Percentiles rank a stretch among this genome's conserved stretches.
Conservation (phyloP, 2,113 vertebrate species). For the Notechis scutatus region DNA sequence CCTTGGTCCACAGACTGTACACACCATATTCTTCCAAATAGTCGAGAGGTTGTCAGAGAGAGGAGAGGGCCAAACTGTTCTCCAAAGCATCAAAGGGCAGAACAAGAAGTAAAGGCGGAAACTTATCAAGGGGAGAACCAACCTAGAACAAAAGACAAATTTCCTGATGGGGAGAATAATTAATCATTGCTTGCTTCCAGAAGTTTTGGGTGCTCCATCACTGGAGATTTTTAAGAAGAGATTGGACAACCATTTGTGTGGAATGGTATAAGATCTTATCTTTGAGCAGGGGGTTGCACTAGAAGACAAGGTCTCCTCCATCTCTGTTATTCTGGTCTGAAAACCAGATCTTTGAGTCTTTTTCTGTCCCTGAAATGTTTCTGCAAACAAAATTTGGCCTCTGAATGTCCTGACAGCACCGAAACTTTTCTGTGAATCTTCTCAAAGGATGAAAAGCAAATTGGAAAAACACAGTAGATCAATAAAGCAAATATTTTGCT, state of each 20-base stretch:
- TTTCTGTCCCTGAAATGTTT: background rate
- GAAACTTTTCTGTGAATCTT: background rate
- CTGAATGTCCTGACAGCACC: background rate
- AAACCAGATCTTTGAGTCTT: background rate
- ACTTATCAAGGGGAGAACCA: no score
- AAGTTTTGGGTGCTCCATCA: no score
- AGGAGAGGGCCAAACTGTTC: no score
- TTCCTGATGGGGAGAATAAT: no score
- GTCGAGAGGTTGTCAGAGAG: no score
- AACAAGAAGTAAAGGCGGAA: no score
- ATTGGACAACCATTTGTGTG: no score
- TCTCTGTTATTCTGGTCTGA: background rate
- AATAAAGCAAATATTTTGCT: background rate
- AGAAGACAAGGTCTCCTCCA: background rate
- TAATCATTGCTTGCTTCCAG: no score
- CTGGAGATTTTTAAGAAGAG: no score
- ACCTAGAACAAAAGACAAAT: no score
- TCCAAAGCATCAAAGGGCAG: no score
- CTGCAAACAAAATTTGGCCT: background rate
- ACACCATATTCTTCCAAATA: background rate
- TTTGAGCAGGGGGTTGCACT: background rate
- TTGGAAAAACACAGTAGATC: background rate
- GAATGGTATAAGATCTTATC: background rate
- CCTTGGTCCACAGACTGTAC: no score
- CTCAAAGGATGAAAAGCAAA: background rate